These are phyloP conservation scores for Nematostella vectensis DNA, from an alignment of 92 coral and sea anemone species.

Conservation along the genomic window DNA sequence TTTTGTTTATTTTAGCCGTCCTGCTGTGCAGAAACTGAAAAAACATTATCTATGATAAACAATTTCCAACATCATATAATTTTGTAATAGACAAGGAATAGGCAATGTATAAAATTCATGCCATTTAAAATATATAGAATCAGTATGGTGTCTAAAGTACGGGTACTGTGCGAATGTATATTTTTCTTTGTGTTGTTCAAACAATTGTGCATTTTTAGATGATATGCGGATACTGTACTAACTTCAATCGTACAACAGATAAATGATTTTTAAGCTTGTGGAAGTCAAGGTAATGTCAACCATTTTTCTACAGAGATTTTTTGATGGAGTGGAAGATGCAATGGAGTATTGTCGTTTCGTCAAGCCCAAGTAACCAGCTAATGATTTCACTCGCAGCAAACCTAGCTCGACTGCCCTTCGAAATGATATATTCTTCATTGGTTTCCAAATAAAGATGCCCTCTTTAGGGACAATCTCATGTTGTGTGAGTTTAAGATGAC, in stretches of 20 bases:
- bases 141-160: no score
- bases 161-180: no score
- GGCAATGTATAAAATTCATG: no score
- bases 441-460: background rate
- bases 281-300: no score
- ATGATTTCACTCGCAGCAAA: background rate
- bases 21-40: background rate
- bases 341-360: background rate
- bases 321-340: background rate
- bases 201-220: background rate
- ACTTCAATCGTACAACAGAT: no score
- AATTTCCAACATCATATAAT: no score
- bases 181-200: background rate
- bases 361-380: background rate
- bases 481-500: no score
- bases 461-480: background rate
- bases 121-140: no score
- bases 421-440: background rate
- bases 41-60: background rate
- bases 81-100: no score
- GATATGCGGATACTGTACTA: no score
- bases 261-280: no score
- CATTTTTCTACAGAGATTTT: background rate
- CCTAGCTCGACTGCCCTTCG: background rate
- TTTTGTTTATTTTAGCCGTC: constrained; percentile 19